Base-by-base conservation (phyloP, 2,888 invertebrate genomes). In the Muschampia plurimacula region DNA sequence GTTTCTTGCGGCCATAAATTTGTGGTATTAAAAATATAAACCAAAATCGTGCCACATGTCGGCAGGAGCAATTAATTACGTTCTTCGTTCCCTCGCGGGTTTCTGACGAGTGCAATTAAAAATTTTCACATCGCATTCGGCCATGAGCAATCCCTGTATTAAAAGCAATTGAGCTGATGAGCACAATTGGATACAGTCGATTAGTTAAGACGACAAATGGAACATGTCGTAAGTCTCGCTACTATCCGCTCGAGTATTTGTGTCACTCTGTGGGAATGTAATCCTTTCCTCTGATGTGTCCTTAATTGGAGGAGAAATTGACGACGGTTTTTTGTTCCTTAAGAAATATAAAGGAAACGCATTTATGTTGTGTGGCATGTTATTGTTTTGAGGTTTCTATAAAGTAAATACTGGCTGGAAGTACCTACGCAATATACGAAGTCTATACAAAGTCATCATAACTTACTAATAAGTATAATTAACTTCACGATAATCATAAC, bases 91-190 rank as follows among this genome's bases (percentile, higher is more conserved):
- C 15, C 36, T n/a, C 9, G 32, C 59, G 2, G 59, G 59, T 74
- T 77, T 79, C 70, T 79, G 79, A 78, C 77, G 81, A 76, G 72
- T 78, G 85, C 85, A 90, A 92, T 92, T 91, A 90, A 90, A 90
- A 90, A 88, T 77, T 77, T 88, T 90, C 85, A 89, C 89, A 75
- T 85, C 87, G 83, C 81, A 86, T 89, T 88, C 85, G 86, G 84
- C 79, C 82, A 85, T 87, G 87, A 87, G 84, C 88, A 88, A 89
- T 89, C 89, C 86, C 79, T 74, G 89, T 89, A 90, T 91, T 89
- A 91, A 89, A 88, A 89, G 84, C 89, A 93, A 93, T 93, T 93
- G 91, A 82, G 84, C 86, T 92, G 89, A 93, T 90, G 86, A 85
- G 87, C 88, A 82, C 89, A 93, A 93, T 92, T 93, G 90, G 89